Percentiles rank a stretch among this genome's conserved stretches.
phyloP scores from a whole-genome alignment of 92 coral and sea anemone species.

The Ricordea florida region DNA sequence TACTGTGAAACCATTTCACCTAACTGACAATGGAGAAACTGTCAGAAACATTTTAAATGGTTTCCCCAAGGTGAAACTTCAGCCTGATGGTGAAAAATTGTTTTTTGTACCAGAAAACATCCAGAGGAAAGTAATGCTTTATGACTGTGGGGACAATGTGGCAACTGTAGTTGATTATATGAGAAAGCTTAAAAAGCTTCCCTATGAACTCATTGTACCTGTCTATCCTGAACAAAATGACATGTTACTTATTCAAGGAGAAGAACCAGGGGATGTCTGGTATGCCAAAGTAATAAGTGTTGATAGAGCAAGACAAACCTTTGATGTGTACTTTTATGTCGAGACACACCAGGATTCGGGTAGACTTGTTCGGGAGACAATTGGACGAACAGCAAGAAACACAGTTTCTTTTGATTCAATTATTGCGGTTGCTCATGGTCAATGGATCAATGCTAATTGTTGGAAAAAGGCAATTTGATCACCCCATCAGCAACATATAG shows the following conservation, averaged over 20 bases:
- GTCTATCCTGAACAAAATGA: conserved; percentile 53
- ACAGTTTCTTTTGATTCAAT: conserved; percentile 43
- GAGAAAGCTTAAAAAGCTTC: conserved; percentile 34
- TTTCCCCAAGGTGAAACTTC: conserved; percentile 26
- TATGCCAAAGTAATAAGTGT: conserved; percentile 53
- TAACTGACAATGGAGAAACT: conserved; percentile 18
- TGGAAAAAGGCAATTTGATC: background rate
- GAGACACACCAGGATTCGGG: conserved; percentile 6
- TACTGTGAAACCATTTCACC: conserved; percentile 19
- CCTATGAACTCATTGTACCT: conserved; percentile 51
- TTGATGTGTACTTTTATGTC: conserved; percentile 54
- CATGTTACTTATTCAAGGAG: conserved; percentile 65
- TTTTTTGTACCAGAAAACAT: conserved; percentile 33
- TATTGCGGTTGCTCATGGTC: conserved; percentile 35
- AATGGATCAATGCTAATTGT: conserved; percentile 6
- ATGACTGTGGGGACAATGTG: background rate
- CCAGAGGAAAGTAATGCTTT: conserved; percentile 29
- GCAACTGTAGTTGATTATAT: conserved; percentile 66
- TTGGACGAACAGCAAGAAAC: conserved; percentile 34
- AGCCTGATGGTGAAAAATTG: conserved; percentile 3
- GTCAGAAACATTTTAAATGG: conserved; percentile 29
- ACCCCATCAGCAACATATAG: background rate
- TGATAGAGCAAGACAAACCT: conserved; percentile 26
- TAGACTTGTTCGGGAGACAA: conserved; percentile 20
- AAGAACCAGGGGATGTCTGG: conserved; percentile 43